Evolutionary conservation across 1,140 invertebrate species (phyloP).

Genomic region (Neodiprion fabricii): DNA sequence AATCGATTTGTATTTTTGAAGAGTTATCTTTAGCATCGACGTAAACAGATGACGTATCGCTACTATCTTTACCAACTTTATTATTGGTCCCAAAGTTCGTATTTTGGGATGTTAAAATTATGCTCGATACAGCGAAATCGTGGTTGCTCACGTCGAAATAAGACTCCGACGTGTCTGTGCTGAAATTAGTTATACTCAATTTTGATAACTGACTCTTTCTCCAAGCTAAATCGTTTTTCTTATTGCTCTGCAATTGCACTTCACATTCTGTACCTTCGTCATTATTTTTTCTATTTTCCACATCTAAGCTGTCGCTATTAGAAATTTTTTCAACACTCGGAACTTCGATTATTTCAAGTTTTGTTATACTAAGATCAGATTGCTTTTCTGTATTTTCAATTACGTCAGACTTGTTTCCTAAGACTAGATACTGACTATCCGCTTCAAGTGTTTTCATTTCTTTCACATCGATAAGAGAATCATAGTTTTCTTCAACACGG

Average conservation of each 20-base stretch:
- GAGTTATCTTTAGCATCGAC: not conserved
- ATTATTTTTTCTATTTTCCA: not conserved
- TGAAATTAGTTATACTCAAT: slow-evolving; percentile 13
- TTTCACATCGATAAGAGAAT: not conserved
- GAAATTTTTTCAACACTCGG: slow-evolving; percentile 11
- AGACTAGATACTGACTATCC: not conserved
- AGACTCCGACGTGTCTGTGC: slow-evolving; percentile 15
- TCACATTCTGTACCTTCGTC: not conserved
- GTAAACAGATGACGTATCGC: slow-evolving; percentile 15
- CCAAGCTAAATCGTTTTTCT: not conserved
- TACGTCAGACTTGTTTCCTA: not conserved
- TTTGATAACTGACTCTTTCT: not conserved
- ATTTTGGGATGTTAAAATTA: slow-evolving; percentile 11
- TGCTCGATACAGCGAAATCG: slow-evolving; percentile 11
- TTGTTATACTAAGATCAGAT: not conserved
- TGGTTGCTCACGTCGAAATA: slow-evolving; percentile 20
- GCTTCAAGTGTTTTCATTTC: not conserved
- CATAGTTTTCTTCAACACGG: not conserved
- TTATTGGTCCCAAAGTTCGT: not conserved
- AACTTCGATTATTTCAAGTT: slow-evolving; percentile 12
- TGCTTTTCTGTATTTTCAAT: slow-evolving; percentile 11
- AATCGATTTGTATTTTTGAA: too few species aligned
- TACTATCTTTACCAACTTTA: not conserved
- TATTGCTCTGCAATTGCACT: slow-evolving; percentile 1
- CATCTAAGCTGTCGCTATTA: not conserved